A percentile compares a stretch with the other conserved stretches of the same genome.
These are phyloP conservation scores for Adoxophyes honmai DNA, from an alignment of 1,140 invertebrate genomes.

Conservation along the genomic window DNA sequence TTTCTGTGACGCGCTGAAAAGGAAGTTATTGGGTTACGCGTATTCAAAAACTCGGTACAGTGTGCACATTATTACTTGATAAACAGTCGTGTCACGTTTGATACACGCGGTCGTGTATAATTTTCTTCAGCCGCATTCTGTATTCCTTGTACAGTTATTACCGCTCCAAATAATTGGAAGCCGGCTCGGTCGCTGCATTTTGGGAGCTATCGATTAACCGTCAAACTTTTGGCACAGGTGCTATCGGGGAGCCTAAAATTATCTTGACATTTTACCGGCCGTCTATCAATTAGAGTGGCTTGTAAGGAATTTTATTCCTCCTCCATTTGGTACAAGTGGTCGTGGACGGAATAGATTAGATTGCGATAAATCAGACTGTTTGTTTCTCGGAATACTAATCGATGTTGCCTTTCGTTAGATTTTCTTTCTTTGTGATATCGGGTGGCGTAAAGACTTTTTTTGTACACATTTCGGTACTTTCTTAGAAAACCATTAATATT, in stretches of 20 bases:
- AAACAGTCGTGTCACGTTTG: too few species aligned
- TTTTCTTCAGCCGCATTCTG: too few species aligned
- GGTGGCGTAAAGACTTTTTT: too few species aligned
- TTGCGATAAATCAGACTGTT: neutral
- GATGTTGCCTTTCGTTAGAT: neutral
- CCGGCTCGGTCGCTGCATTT: neutral
- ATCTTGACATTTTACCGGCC: conserved; percentile 51
- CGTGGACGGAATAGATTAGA: neutral
- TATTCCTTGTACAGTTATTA: too few species aligned
- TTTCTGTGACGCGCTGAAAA: too few species aligned
- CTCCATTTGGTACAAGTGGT: neutral
- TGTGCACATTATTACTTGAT: too few species aligned
- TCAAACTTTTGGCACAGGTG: conserved; percentile 48
- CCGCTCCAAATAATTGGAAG: neutral
- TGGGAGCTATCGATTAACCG: conserved; percentile 38
- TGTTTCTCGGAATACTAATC: conserved; percentile 5
- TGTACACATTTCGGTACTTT: too few species aligned
- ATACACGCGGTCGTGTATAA: too few species aligned
- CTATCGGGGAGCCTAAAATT: conserved; percentile 38
- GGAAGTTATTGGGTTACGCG: too few species aligned
- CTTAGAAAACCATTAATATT: too few species aligned
- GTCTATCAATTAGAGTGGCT: conserved; percentile 45
- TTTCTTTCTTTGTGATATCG: neutral
- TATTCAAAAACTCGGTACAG: too few species aligned
- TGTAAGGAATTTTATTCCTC: conserved; percentile 8